Base-by-base conservation (phyloP, 2,113 vertebrate species). In the Toxostoma redivivum region DNA sequence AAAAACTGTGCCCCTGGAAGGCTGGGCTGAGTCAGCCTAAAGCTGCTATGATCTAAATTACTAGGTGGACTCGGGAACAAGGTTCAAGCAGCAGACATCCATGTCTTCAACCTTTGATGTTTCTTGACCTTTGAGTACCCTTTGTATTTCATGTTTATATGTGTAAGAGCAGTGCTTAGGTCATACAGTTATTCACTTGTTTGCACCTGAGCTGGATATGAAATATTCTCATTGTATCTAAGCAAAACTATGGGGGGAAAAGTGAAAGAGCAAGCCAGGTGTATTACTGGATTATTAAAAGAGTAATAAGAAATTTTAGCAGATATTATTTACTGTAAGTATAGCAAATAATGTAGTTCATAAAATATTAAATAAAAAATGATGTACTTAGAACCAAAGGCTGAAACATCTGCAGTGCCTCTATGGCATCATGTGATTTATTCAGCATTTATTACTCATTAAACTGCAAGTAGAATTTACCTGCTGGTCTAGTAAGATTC, bases 21-120 rank as follows among this genome's bases (percentile, higher is more conserved):
- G 85, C 92, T 89, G 47, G 87, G 92, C 94, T 97, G 96, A 97
- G 94, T 98, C 97, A 97, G 97, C 86, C 95, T 76, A 61, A 89
- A 95, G 88, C 57, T 78, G 66, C 95, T 92, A 67, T 89, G 89
- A 96, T 92, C 92, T 95, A 86, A 94, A 51, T 95, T 95, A 97
- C 72, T 65, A 96, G 90, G 90, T 80, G 50, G 90, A 95, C 82
- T 87, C 5, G 28, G 87, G 92, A 97, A 87, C 83, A 96, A 74
- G 88, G 93, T 96, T 97, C 96, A 95, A 91, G 94, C 94, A 96
- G 87, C 93, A 95, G 91, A 95, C 92, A 89, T 95, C 95, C 96
- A 86, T 83, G 83, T 90, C 83, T 81, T 86, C 85, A 88, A 45
- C 73, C 89, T 97, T 95, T 93, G 88, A 95, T 91, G 92, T 91